phyloP scores from a whole-genome alignment of 1,140 invertebrate genomes.

The Rhizoglyphus robini region DNA sequence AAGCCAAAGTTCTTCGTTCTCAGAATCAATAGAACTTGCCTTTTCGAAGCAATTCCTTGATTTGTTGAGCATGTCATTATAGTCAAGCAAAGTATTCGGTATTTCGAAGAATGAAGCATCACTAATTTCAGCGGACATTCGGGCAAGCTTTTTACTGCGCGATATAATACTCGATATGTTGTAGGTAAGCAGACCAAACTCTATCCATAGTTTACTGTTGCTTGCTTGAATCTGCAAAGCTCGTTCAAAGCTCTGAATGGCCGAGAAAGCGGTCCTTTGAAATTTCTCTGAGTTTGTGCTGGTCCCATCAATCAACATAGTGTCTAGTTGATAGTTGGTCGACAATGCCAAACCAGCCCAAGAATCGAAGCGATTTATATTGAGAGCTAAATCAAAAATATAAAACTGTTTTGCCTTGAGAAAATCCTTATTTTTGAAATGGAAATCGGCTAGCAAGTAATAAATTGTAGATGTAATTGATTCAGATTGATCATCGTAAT shows the following conservation, averaged over 20 bases:
- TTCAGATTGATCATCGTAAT: constrained; percentile 19
- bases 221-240: constrained; percentile 54
- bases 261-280: background rate
- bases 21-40: constrained; percentile 43
- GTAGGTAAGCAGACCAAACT: constrained; percentile 73
- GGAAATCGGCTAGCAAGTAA: constrained; percentile 76
- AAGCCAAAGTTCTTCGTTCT: constrained; percentile 60
- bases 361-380: constrained; percentile 63
- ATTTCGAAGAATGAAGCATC: constrained; percentile 36
- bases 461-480: constrained; percentile 46
- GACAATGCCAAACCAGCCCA: constrained; percentile 80
- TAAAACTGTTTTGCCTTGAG: constrained; percentile 65
- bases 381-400: constrained; percentile 60
- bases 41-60: constrained; percentile 60
- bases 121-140: constrained; percentile 37
- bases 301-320: constrained; percentile 26
- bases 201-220: constrained; percentile 62
- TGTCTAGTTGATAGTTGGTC: constrained; percentile 60
- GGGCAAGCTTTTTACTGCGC: constrained; percentile 52
- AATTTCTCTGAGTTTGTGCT: background rate
- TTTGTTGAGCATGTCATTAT: constrained; percentile 53
- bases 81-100: constrained; percentile 42
- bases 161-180: constrained; percentile 73
- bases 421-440: constrained; percentile 71
- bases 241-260: constrained; percentile 56